A percentile compares a stretch with the other conserved stretches of the same genome.
phyloP scores from a whole-genome alignment of 1,140 invertebrate genomes.

The Drosophila bifasciata region DNA sequence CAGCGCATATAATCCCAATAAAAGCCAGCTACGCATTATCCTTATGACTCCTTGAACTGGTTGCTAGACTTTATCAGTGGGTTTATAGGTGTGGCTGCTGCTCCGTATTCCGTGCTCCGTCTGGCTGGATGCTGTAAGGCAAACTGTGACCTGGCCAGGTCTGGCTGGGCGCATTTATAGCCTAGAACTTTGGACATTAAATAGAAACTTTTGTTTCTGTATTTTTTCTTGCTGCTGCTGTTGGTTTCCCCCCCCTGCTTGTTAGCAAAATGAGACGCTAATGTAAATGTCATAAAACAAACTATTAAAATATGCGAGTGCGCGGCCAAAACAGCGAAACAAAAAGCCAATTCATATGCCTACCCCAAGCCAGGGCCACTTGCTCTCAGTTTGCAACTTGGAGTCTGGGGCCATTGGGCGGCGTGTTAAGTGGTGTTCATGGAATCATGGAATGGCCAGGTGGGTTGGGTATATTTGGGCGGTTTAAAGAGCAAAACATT shows the following conservation, averaged over 20 bases:
- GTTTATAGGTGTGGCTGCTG: conserved; percentile 26
- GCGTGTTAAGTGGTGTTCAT: conserved; percentile 76
- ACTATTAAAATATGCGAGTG: conserved; percentile 76
- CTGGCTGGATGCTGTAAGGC: conserved; percentile 15
- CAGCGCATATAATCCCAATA: conserved; percentile 76
- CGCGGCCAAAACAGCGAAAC: conserved; percentile 52
- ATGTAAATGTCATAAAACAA: conserved; percentile 81
- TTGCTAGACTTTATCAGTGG: conserved; percentile 49
- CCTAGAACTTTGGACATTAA: conserved; percentile 76
- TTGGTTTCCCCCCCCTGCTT: conserved; percentile 47
- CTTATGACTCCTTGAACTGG: conserved; percentile 52
- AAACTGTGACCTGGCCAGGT: conserved; percentile 68
- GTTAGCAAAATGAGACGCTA: conserved; percentile 80
- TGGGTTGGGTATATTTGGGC: too few relatives aligned
- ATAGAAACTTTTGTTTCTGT: conserved; percentile 79
- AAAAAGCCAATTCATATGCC: conserved; percentile 75
- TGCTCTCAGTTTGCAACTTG: background rate
- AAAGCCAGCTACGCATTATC: conserved; percentile 66
- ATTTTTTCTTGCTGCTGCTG: conserved; percentile 18
- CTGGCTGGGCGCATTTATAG: conserved; percentile 70
- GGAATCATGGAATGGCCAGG: conserved; percentile 69
- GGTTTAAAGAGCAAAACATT: conserved; percentile 77
- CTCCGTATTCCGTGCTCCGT: conserved; percentile 12
- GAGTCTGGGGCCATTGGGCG: conserved; percentile 35
- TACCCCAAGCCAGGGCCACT: conserved; percentile 7